These are phyloP conservation scores for Macrobrachium nipponense DNA, from an alignment of 1,140 invertebrate species.

Conservation along the genomic window DNA sequence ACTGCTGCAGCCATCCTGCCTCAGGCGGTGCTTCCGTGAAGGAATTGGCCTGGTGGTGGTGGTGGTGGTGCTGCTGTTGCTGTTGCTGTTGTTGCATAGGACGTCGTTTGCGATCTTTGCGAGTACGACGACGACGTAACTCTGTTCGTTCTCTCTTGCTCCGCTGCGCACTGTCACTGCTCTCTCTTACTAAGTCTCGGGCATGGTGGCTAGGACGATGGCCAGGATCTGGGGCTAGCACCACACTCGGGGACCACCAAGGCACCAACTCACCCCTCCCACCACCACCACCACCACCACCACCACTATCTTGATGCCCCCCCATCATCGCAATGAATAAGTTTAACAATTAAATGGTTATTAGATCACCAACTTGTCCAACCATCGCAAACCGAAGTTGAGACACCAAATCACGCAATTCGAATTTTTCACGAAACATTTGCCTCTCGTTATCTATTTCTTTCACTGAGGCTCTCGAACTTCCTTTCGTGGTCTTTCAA, in stretches of 20 bases:
- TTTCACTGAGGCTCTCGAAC: no score
- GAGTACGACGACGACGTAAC: constrained; percentile 37
- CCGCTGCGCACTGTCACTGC: not conserved
- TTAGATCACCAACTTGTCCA: no score
- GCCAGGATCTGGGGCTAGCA: constrained; percentile 36
- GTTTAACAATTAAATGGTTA: no score
- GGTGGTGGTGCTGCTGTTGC: no score
- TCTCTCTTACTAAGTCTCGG: constrained; percentile 31
- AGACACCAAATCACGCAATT: no score
- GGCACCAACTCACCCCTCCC: constrained; percentile 13
- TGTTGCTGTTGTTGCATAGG: not conserved
- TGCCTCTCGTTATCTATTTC: no score
- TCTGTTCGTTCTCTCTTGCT: constrained; percentile 29
- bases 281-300: constrained; percentile 28
- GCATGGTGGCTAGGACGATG: constrained; percentile 31
- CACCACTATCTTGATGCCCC: constrained; percentile 11
- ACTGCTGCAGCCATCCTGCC: constrained; percentile 33
- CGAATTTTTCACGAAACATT: no score
- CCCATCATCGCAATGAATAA: not conserved
- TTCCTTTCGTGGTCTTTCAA: no score
- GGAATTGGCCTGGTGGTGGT: no score
- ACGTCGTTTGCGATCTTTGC: constrained; percentile 32
- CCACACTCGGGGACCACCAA: constrained; percentile 47
- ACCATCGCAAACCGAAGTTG: no score
- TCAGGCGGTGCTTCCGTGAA: constrained; percentile 11